Percentiles rank a stretch among this genome's conserved stretches.
phyloP scores from a whole-genome alignment of 2,888 invertebrate species.

The Bibio marci region DNA sequence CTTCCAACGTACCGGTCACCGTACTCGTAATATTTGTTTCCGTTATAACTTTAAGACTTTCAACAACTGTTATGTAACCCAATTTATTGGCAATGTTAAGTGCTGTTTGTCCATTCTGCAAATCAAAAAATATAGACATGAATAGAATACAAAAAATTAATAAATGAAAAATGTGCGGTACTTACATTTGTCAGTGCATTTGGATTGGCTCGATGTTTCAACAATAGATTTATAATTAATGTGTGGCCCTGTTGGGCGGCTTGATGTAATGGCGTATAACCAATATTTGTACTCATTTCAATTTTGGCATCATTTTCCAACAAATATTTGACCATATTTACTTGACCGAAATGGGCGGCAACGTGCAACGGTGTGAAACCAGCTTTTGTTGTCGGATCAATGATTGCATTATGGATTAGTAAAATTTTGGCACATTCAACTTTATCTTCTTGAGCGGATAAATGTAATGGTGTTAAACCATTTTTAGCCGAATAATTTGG shows the following conservation, averaged over 20 bases:
- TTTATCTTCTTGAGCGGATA: constrained; percentile 89
- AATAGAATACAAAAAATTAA: too few relatives aligned
- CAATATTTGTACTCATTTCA: constrained; percentile 55
- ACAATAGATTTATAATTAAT: constrained; percentile 75
- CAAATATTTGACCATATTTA: constrained; percentile 77
- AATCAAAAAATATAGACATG: constrained; percentile 8
- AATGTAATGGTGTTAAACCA: constrained; percentile 79
- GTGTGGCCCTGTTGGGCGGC: constrained; percentile 98
- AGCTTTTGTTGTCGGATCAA: constrained; percentile 56
- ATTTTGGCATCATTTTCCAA: constrained; percentile 81
- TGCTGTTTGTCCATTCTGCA: constrained; percentile 89
- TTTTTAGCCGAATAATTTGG: constrained; percentile 69
- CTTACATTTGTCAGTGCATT: constrained; percentile 87
- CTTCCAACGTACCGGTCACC: constrained; percentile 50
- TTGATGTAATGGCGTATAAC: constrained; percentile 92
- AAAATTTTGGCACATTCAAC: constrained; percentile 70
- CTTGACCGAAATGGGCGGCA: constrained; percentile 92
- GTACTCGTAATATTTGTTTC: constrained; percentile 53
- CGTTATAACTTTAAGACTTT: constrained; percentile 84
- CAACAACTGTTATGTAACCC: constrained; percentile 96
- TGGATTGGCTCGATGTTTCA: constrained; percentile 88
- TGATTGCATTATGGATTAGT: constrained; percentile 51
- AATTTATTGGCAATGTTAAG: constrained; percentile 90
- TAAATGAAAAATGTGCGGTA: constrained; percentile 14
- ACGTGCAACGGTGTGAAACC: constrained; percentile 95